A percentile compares a stretch with the other conserved stretches of the same genome.
Evolutionary conservation across 2,113 vertebrate species (phyloP).

Genomic region (Bubo blakistoni): DNA sequence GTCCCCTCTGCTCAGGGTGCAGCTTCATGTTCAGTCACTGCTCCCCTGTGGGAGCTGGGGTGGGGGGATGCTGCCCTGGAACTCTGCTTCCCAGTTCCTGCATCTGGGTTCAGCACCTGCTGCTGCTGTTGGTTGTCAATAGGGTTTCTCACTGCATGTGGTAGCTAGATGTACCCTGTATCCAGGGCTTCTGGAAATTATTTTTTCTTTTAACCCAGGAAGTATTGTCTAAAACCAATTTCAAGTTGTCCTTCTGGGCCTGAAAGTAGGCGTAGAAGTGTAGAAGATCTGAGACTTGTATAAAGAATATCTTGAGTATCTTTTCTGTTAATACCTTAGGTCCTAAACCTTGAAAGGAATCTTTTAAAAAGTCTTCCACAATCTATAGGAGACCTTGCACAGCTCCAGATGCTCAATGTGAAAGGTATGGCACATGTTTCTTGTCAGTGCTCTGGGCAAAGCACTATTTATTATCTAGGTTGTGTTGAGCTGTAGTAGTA

Average conservation of each 20-base stretch:
- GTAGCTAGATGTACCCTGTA: not conserved
- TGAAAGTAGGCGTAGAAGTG: not conserved
- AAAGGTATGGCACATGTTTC: constrained; percentile 76
- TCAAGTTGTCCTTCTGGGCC: not conserved
- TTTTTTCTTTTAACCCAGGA: not conserved
- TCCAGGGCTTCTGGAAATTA: not conserved
- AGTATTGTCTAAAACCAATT: not conserved
- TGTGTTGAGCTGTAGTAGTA: not conserved
- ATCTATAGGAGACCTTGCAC: constrained; percentile 79
- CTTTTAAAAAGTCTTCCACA: constrained; percentile 82
- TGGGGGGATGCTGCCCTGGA: not conserved
- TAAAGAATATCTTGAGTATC: not conserved
- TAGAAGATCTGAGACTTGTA: not conserved
- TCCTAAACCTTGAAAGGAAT: constrained; percentile 91
- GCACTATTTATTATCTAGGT: not conserved
- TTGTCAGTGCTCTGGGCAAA: not conserved
- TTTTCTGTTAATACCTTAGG: constrained; percentile 71
- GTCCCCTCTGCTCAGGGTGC: not conserved
- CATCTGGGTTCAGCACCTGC: not conserved
- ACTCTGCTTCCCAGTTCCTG: not conserved
- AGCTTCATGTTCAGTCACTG: not conserved
- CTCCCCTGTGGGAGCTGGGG: not conserved
- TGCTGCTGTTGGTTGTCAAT: not conserved
- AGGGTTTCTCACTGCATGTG: not conserved
- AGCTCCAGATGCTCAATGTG: constrained; percentile 88